Conservation (phyloP, 1,140 invertebrate species). For the Eupeodes corollae region DNA sequence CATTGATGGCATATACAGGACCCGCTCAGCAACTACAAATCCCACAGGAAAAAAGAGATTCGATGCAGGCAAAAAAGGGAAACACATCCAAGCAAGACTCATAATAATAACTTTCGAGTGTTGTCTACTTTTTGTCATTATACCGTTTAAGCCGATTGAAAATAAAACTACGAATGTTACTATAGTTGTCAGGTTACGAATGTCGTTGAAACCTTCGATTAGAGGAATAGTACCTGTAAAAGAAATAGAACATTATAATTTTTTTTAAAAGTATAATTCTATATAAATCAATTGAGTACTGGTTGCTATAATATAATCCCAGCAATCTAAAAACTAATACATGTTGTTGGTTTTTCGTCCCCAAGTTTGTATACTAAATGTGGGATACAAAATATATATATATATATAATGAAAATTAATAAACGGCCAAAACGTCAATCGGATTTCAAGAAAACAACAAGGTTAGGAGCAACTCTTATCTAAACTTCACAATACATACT, state of each 20-base stretch:
- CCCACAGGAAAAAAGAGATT: slow-evolving; percentile 96
- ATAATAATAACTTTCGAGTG: slow-evolving; percentile 69
- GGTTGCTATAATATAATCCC: too few species aligned
- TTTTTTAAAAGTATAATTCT: too few species aligned
- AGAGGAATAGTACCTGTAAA: slow-evolving; percentile 70
- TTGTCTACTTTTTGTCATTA: slow-evolving; percentile 15
- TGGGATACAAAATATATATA: too few species aligned
- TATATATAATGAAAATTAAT: too few species aligned
- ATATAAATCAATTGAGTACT: too few species aligned
- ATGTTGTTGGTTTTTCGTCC: too few species aligned
- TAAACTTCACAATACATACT: too few species aligned
- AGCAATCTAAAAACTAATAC: too few species aligned
- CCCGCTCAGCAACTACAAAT: slow-evolving; percentile 91
- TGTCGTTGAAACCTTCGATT: slow-evolving; percentile 65
- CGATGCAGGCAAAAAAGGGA: slow-evolving; percentile 90
- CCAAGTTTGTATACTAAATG: too few species aligned
- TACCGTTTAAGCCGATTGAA: slow-evolving; percentile 19
- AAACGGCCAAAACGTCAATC: too few species aligned
- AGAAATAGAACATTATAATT: not conserved
- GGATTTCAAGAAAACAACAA: too few species aligned
- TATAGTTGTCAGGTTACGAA: slow-evolving; percentile 75
- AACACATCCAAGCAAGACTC: slow-evolving; percentile 71
- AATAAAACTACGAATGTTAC: slow-evolving; percentile 56
- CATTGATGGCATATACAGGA: slow-evolving; percentile 95
- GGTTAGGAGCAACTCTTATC: too few species aligned